Evolutionary conservation across 2,888 invertebrate species (phyloP).

Genomic region (Pristionchus mayeri): DNA sequence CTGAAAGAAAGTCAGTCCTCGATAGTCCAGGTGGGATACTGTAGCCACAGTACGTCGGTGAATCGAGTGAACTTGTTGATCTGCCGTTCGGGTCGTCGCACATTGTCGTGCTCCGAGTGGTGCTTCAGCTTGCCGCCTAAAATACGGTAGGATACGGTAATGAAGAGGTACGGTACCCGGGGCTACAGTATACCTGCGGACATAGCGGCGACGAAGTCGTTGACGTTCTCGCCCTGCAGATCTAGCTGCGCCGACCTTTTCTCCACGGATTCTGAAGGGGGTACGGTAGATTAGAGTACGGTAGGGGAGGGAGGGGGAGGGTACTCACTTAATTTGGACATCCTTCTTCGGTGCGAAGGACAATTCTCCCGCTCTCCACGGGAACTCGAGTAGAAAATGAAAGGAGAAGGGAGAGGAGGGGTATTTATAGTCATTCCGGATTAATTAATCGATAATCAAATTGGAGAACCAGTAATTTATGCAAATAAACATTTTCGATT

Average conservation of each 20-base stretch:
- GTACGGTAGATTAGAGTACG: not conserved
- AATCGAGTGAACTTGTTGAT: slow-evolving; percentile 19
- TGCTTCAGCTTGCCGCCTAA: slow-evolving; percentile 27
- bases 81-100: slow-evolving; percentile 4
- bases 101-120: slow-evolving; percentile 21
- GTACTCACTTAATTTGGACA: not conserved
- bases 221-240: slow-evolving; percentile 33
- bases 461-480: no score
- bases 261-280: no score
- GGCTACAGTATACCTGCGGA: not conserved
- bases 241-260: not conserved
- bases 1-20: not conserved
- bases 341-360: not conserved
- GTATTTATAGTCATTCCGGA: no score
- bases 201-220: slow-evolving; percentile 33
- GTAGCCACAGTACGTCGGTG: not conserved
- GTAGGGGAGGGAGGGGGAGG: no score
- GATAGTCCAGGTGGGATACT: not conserved
- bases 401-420: no score
- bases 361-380: no score
- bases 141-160: not conserved
- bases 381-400: no score
- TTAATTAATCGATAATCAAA: no score
- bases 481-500: no score
- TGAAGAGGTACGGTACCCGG: not conserved